These are phyloP conservation scores for Caprella mutica DNA, from an alignment of 2,888 invertebrate genomes.

Conservation along the genomic window DNA sequence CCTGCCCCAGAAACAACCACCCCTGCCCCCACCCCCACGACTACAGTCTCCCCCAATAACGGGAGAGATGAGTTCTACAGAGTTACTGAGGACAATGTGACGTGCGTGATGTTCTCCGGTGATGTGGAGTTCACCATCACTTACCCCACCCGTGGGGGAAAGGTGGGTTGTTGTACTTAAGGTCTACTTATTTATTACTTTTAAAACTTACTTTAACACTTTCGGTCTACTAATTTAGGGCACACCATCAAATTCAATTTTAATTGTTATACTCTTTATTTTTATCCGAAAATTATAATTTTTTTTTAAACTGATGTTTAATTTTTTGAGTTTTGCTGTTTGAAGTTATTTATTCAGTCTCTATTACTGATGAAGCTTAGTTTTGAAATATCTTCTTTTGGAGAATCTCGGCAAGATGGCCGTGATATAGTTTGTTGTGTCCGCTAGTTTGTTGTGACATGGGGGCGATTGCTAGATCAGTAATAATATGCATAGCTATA, in stretches of 20 bases:
- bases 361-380: too few relatives aligned
- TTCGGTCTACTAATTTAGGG: not conserved
- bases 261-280: not conserved
- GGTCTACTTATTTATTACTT: not conserved
- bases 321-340: too few relatives aligned
- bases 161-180: constrained; percentile 10
- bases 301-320: too few relatives aligned
- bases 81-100: constrained; percentile 17
- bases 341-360: too few relatives aligned
- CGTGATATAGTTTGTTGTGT: too few relatives aligned
- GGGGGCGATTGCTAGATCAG: too few relatives aligned
- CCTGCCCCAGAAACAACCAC: constrained; percentile 4
- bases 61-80: constrained; percentile 13
- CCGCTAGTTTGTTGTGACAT: too few relatives aligned
- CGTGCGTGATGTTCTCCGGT: constrained; percentile 23
- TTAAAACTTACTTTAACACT: not conserved
- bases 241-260: too few relatives aligned
- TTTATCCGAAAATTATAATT: not conserved
- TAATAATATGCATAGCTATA: too few relatives aligned
- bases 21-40: constrained; percentile 9
- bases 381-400: too few relatives aligned
- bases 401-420: too few relatives aligned
- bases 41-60: constrained; percentile 11
- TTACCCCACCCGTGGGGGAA: constrained; percentile 1
- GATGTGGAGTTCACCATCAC: constrained; percentile 15